Evolutionary conservation across 2,797 vertebrate genomes (phyloP).

Genomic region (Morelia viridis): DNA sequence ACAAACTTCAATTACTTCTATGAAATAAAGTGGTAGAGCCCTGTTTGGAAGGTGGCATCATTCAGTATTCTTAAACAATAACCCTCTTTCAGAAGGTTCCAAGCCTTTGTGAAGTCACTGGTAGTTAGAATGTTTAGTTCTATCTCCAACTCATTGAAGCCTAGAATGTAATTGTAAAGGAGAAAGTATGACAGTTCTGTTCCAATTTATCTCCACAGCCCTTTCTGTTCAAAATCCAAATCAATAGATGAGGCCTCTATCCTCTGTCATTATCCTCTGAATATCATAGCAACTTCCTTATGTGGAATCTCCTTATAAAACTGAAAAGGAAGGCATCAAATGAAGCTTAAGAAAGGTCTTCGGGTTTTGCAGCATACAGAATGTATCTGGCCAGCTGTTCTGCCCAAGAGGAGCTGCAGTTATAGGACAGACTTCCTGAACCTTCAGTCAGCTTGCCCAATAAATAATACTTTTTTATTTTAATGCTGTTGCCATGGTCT

Average conservation of each 20-base stretch:
- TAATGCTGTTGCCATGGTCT: not conserved
- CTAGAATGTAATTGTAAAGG: not conserved
- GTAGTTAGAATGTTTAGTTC: not conserved
- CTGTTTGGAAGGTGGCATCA: not conserved
- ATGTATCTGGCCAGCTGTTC: not conserved
- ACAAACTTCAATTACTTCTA: not conserved
- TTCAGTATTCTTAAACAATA: not conserved
- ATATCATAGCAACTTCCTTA: not conserved
- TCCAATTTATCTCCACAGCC: not conserved
- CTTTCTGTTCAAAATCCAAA: not conserved
- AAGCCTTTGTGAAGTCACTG: not conserved
- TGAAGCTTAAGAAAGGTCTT: not conserved
- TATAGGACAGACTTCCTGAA: not conserved
- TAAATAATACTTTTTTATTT: not conserved
- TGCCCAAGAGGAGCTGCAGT: not conserved
- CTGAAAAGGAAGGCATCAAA: not conserved
- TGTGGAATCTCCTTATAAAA: not conserved
- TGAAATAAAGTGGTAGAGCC: not conserved
- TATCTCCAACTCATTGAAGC: not conserved
- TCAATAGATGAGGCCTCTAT: not conserved
- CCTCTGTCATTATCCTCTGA: not conserved
- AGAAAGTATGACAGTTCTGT: not conserved
- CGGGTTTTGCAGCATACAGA: not conserved
- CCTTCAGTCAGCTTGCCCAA: not conserved
- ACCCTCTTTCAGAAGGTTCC: not conserved